Conservation (phyloP, 2,797 vertebrate species). For the Chelidonichthys spinosus region DNA sequence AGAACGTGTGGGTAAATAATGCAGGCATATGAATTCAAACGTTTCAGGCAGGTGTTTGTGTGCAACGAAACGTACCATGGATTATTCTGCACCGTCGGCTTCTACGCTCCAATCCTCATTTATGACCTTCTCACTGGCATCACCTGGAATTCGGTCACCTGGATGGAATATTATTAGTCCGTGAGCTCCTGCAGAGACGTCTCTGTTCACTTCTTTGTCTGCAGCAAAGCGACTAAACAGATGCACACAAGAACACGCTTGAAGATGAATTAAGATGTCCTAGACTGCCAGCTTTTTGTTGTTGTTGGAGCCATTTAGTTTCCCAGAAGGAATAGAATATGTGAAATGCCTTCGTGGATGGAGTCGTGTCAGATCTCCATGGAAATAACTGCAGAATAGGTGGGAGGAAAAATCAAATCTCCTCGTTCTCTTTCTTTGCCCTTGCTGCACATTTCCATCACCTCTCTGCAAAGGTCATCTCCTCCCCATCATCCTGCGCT, state of each 20-base stretch:
- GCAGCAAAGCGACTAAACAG: slow-evolving; percentile 34
- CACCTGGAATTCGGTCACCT: slow-evolving; percentile 31
- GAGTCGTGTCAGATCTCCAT: slow-evolving; percentile 10
- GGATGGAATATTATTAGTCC: slow-evolving; percentile 27
- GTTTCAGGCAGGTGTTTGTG: slow-evolving; percentile 1
- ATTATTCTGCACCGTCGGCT: slow-evolving; percentile 13
- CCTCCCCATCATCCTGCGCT: slow-evolving; percentile 14
- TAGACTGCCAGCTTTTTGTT: slow-evolving; percentile 1
- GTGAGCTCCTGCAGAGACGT: slow-evolving; percentile 12
- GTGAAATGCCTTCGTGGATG: not conserved
- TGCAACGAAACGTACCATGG: not conserved
- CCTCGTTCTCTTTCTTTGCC: not conserved
- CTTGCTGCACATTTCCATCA: not conserved
- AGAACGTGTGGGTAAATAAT: slow-evolving; percentile 68
- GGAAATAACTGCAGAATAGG: slow-evolving; percentile 19
- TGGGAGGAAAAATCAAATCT: not conserved
- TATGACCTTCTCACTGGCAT: slow-evolving; percentile 26
- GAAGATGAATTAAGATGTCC: slow-evolving; percentile 35
- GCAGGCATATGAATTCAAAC: slow-evolving; percentile 56
- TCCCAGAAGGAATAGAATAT: slow-evolving; percentile 17
- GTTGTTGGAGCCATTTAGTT: slow-evolving; percentile 23
- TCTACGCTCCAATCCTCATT: slow-evolving; percentile 4
- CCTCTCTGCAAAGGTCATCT: slow-evolving; percentile 8
- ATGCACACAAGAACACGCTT: slow-evolving; percentile 14
- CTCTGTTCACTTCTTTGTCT: slow-evolving; percentile 37